phyloP scores from a whole-genome alignment of 2,888 invertebrate species.

The Alitta virens region DNA sequence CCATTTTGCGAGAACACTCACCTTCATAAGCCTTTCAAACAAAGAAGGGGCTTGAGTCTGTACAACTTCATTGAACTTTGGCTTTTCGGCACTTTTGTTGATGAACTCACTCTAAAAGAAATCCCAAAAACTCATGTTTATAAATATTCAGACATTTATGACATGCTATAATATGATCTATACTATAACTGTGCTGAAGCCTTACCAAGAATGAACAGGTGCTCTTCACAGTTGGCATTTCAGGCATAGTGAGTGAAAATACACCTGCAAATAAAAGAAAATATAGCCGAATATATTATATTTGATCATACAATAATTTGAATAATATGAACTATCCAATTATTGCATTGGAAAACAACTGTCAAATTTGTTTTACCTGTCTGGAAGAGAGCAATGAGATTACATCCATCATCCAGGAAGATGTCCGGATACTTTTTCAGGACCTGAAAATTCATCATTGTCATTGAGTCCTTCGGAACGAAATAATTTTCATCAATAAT shows the following conservation, averaged over 20 bases:
- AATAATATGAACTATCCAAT: no score
- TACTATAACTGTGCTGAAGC: no score
- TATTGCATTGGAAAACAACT: no score
- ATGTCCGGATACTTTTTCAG: conserved; percentile 67
- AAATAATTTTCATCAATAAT: no score
- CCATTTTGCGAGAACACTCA: no score
- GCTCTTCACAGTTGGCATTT: conserved; percentile 64
- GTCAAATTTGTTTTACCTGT: conserved; percentile 54
- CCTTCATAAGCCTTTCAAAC: conserved; percentile 63
- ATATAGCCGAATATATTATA: no score
- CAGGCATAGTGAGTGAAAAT: conserved; percentile 65
- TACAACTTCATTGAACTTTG: conserved; percentile 57
- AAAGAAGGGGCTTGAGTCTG: conserved; percentile 65
- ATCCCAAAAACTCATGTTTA: background rate
- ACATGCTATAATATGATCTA: no score
- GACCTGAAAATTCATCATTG: conserved; percentile 54
- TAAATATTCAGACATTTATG: no score
- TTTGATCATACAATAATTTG: no score
- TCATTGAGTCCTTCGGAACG: background rate
- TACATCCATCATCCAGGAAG: conserved; percentile 54
- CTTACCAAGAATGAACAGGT: conserved; percentile 64
- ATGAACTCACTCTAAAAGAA: conserved; percentile 61
- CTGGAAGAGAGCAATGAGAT: conserved; percentile 61
- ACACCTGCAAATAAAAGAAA: conserved; percentile 59
- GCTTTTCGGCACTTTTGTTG: conserved; percentile 56